Evolutionary conservation across 2,888 invertebrate genomes (phyloP).

Genomic region (Drosophila siamana): DNA sequence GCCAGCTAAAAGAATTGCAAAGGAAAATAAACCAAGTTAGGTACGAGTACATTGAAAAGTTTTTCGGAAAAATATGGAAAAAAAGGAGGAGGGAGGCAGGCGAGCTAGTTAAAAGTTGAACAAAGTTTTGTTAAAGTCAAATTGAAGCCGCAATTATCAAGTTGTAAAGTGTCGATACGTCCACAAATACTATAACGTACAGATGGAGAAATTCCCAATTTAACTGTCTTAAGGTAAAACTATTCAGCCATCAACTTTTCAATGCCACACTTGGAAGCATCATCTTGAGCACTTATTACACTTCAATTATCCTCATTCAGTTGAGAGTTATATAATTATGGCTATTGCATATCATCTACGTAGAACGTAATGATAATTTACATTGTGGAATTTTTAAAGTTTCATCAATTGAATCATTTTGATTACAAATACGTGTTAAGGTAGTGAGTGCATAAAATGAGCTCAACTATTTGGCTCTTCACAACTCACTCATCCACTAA

Average conservation of each 20-base stretch:
- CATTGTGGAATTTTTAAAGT: too few relatives aligned
- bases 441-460: too few relatives aligned
- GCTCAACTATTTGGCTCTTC: too few relatives aligned
- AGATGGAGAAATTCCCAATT: constrained; percentile 57
- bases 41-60: constrained; percentile 60
- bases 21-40: constrained; percentile 46
- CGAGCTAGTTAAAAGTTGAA: constrained; percentile 74
- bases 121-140: constrained; percentile 78
- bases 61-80: constrained; percentile 35
- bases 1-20: constrained; percentile 45
- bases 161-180: constrained; percentile 70
- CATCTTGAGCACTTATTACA: too few relatives aligned
- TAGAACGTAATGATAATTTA: too few relatives aligned
- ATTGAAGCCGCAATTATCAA: constrained; percentile 79
- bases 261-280: constrained; percentile 15
- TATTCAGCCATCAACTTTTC: constrained; percentile 66
- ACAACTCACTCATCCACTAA: too few relatives aligned
- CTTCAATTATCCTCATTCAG: too few relatives aligned
- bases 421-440: too few relatives aligned
- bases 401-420: too few relatives aligned
- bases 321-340: too few relatives aligned
- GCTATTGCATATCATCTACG: too few relatives aligned
- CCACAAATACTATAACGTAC: constrained; percentile 28
- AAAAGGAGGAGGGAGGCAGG: not conserved
- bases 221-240: constrained; percentile 50